Percentiles rank a stretch among this genome's conserved stretches.
Conservation (phyloP, 2,888 invertebrate species). For the Lamproptera curius region DNA sequence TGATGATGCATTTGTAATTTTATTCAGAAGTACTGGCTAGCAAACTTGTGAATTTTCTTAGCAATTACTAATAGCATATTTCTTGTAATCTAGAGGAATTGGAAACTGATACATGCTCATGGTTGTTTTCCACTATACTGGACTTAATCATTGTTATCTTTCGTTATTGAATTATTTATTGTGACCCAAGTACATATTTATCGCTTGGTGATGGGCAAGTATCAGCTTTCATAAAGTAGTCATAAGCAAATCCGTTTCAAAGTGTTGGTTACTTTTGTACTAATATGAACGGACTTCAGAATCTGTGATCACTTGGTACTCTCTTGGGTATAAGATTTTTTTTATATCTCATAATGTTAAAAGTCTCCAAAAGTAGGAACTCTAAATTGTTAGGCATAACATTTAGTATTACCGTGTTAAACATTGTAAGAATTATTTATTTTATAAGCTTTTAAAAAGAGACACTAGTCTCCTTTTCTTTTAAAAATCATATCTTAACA, state of each 20-base stretch:
- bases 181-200: constrained; percentile 22
- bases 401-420: constrained; percentile 42
- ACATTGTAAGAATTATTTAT: constrained; percentile 30
- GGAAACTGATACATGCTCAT: constrained; percentile 66
- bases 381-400: constrained; percentile 51
- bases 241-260: constrained; percentile 64
- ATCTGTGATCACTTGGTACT: constrained; percentile 78
- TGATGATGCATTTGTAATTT: constrained; percentile 61
- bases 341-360: constrained; percentile 56
- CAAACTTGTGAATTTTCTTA: constrained; percentile 46
- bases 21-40: constrained; percentile 56
- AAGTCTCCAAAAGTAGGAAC: constrained; percentile 43
- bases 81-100: constrained; percentile 46
- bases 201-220: constrained; percentile 50
- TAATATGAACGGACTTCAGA: constrained; percentile 65
- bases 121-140: constrained; percentile 26
- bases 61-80: constrained; percentile 53
- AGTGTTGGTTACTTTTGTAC: constrained; percentile 64
- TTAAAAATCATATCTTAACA: constrained; percentile 1
- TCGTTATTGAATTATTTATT: constrained; percentile 15
- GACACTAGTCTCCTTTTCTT: not conserved
- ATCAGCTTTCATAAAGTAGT: constrained; percentile 59
- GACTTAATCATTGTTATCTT: constrained; percentile 27
- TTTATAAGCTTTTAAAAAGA: constrained; percentile 10
- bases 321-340: constrained; percentile 72